These are phyloP conservation scores for Brachypodius melanocephalos DNA, from an alignment of 2,113 vertebrate species.

Conservation along the genomic window DNA sequence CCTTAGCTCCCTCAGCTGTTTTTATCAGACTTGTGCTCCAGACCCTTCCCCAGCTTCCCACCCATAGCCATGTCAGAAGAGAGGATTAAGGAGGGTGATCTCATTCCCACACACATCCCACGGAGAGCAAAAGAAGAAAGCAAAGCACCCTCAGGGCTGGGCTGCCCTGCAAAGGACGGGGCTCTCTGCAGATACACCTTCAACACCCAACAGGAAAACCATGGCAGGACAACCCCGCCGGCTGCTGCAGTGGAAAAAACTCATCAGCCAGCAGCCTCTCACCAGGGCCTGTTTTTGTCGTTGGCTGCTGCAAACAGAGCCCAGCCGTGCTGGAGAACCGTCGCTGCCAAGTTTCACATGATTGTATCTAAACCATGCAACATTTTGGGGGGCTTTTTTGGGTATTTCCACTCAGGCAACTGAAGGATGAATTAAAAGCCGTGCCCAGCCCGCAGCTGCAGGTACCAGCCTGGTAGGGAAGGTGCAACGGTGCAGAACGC, in stretches of 20 bases:
- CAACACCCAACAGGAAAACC: slow-evolving; percentile 8
- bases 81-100: not conserved
- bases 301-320: not conserved
- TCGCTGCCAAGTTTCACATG: not conserved
- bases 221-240: not conserved
- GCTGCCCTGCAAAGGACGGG: not conserved
- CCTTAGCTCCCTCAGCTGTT: not conserved
- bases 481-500: not conserved
- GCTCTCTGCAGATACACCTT: not conserved
- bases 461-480: not conserved
- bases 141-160: not conserved
- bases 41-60: not conserved
- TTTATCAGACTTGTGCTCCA: not conserved
- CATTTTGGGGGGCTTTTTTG: not conserved
- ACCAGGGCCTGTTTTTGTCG: not conserved
- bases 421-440: not conserved
- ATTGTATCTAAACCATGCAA: not conserved
- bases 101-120: not conserved
- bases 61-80: not conserved
- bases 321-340: not conserved
- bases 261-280: not conserved
- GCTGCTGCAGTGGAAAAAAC: slow-evolving; percentile 47
- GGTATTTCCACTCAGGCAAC: not conserved
- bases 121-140: not conserved
- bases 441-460: not conserved